Conservation (phyloP, 2,113 vertebrate species). For the Onychostruthus taczanowskii region DNA sequence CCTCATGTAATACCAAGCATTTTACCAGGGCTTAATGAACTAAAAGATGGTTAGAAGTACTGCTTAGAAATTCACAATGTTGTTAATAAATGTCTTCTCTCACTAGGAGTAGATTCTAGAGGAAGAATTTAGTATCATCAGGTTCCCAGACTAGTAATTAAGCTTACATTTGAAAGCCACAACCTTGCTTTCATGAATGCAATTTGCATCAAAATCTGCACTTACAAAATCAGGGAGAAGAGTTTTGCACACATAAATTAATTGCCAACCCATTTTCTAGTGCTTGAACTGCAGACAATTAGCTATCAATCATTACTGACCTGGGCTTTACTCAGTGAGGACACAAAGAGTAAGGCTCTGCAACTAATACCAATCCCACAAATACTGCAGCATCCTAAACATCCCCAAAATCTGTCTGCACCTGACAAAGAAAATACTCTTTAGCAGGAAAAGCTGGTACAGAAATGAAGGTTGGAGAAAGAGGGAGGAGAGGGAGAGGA, state of each 20-base stretch:
- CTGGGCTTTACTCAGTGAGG: neutral
- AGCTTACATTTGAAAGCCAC: conserved; percentile 35
- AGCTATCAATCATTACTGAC: conserved; percentile 9
- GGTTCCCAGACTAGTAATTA: conserved; percentile 51
- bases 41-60: neutral
- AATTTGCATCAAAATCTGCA: conserved; percentile 55
- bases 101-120: neutral
- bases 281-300: conserved; percentile 28
- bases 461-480: neutral
- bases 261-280: neutral
- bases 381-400: neutral
- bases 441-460: neutral
- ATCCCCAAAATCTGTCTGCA: neutral
- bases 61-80: conserved; percentile 5
- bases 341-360: neutral
- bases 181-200: conserved; percentile 7
- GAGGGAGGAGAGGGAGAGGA: neutral
- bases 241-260: conserved; percentile 41
- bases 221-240: conserved; percentile 43
- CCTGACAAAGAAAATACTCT: conserved; percentile 20
- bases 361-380: neutral
- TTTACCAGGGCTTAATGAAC: conserved; percentile 1
- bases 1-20: neutral
- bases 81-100: conserved; percentile 9
- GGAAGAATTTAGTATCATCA: conserved; percentile 14